Base-by-base conservation (phyloP, 2,113 vertebrate species). In the Entomyzon cyanotis region DNA sequence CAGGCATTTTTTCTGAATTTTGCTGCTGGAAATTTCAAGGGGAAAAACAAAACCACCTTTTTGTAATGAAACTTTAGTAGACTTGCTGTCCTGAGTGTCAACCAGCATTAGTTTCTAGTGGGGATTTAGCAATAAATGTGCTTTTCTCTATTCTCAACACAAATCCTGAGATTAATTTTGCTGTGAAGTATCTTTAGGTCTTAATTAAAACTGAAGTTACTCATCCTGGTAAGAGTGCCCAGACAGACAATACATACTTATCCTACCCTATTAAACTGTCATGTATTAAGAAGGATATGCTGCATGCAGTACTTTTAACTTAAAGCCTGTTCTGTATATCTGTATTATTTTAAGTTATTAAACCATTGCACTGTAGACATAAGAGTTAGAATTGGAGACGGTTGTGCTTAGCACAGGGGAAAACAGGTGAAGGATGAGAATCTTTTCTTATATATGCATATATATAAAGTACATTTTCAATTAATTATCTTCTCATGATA, bases 141-240 rank as follows among this genome's bases (percentile, higher is more conserved):
- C 35, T 79, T 91, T 87, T 59, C 23, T 91, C 31, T 79, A 35
- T 28, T 89, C 76, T 91, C 44, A 82, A 37, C 24, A 63, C 44
- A 94, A 69, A 93, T 69, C 37, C 60, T 60, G 41, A 68, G 85
- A 86, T 95, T 90, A 94, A 75, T 86, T 96, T 96, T 92, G 17
- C 64, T 78, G 22, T 82, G 83, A 90, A 89, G 80, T 78, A 55
- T 81, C 63, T 63, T 93, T 78, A 41, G 28, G 44, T 84, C 12
- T 9, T 84, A 95, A 94, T 96, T 90, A 93, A 87, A 95, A 67
- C 14, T 84, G 47, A 78, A 92, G 58, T 90, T 84, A 46, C n/a
- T 75, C n/a, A 68, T 92, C 31, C 21, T 86, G 11, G 30, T 88
- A 56, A 21, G 30, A 85, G 25, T 70, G 11, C 23, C 42, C 3